Evolutionary conservation across 2,113 vertebrate genomes (phyloP).

Genomic region (Salvator merianae): DNA sequence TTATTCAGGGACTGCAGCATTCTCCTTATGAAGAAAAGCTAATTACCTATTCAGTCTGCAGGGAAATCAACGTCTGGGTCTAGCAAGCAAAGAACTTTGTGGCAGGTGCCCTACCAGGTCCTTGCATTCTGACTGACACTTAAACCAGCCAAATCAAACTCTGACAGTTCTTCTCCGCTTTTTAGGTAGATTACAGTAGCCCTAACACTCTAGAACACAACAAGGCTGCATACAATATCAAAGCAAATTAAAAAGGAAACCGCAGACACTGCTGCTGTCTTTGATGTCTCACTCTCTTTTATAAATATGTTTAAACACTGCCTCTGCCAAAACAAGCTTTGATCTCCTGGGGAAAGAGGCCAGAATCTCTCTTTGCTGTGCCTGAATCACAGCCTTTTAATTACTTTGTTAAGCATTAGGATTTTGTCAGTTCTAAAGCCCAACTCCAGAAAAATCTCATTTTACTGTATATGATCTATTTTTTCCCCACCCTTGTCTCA

Average conservation of each 20-base stretch:
- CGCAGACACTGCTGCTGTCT: conserved; percentile 42
- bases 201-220: background rate
- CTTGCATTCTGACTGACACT: background rate
- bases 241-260: conserved; percentile 43
- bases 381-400: conserved; percentile 39
- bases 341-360: conserved; percentile 62
- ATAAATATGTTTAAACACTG: conserved; percentile 45
- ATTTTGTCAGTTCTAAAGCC: conserved; percentile 6
- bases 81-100: background rate
- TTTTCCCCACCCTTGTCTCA: background rate
- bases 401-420: conserved; percentile 41
- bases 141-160: background rate
- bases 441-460: background rate
- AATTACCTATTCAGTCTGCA: background rate
- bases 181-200: background rate
- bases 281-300: conserved; percentile 30
- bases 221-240: conserved; percentile 51
- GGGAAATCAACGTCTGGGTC: rapidly evolving
- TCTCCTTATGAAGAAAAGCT: background rate
- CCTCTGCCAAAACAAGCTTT: conserved; percentile 65
- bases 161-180: conserved; percentile 29
- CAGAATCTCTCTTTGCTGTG: conserved; percentile 44
- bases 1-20: background rate
- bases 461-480: conserved; percentile 30
- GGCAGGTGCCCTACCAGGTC: rapidly evolving